Evolutionary conservation across 2,888 invertebrate species (phyloP), one percentile per base, ranked within the genome.

Genomic region (Cerastoderma edule): DNA sequence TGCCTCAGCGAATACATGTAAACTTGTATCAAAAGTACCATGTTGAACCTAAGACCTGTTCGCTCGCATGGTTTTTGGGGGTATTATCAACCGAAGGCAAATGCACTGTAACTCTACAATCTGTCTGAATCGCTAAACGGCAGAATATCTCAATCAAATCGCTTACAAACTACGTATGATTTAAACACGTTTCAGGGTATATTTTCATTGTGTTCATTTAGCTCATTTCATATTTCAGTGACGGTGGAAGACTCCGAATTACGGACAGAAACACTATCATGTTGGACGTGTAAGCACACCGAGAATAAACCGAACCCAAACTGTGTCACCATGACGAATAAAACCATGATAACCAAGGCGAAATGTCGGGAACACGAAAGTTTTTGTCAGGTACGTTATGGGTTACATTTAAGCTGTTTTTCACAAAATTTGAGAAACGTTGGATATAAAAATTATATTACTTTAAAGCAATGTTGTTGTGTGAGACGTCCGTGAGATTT

Each of bases 281-380:
- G 63, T 28, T 63, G 63, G 63, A 27, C 44, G 39, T 63, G 63
- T 22, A 10, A 33, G 16, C 63, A 63, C 44, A 63, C 44, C 3
- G 46, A 63, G 33, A 19, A 6, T 13, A 44, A 24, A 22, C 63
- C 46, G 24, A 63, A 63, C 28, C 63, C 63, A 19, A 63, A 63
- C 44, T 63, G 63, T 63, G 63, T 63, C 63, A 33, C 32, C 16
- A 63, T 63, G 63, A 44, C 28, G 44, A 63, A 63, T 28, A 44
- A 24, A 27, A 63, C 63, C 10, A 6, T 63, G 0, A 44, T 63
- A 13, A 24, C 22, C n/a, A 63, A 63, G 16, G n/a, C 46, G 2
- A 63, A 2, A 6, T 63, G 63, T 44, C 22, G 28, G 16, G 16
- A 16, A 4, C 39, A 63, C 22, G 27, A 63, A 44, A 10, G 8